Evolutionary conservation across 2,113 vertebrate genomes (phyloP).

Genomic region (Perca fluviatilis): DNA sequence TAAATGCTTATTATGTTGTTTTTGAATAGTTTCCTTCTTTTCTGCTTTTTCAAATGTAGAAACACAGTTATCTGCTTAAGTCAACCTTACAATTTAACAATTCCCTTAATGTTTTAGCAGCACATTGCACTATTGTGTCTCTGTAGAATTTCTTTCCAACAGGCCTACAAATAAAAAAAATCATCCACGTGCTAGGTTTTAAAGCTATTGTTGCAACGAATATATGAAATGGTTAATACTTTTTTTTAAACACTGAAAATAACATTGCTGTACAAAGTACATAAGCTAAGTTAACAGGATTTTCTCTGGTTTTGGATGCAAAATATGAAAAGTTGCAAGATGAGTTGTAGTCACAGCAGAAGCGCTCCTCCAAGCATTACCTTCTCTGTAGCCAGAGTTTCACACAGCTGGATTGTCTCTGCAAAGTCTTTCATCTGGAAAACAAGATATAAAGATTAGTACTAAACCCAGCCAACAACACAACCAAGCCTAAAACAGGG

Average conservation of each 20-base stretch:
- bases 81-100: too few relatives aligned
- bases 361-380: slow-evolving; percentile 58
- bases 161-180: too few relatives aligned
- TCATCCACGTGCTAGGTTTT: too few relatives aligned
- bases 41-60: background rate
- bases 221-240: too few relatives aligned
- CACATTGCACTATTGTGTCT: too few relatives aligned
- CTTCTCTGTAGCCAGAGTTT: slow-evolving; percentile 86
- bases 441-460: slow-evolving; percentile 13
- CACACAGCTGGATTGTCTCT: slow-evolving; percentile 89
- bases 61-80: background rate
- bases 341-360: background rate
- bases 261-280: background rate
- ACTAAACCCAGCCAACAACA: background rate
- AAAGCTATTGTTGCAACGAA: too few relatives aligned
- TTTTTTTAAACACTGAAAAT: background rate
- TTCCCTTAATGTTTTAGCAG: too few relatives aligned
- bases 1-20: background rate
- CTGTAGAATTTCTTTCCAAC: too few relatives aligned
- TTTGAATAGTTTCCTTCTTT: background rate
- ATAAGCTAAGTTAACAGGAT: background rate
- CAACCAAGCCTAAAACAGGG: background rate
- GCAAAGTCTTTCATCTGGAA: slow-evolving; percentile 82
- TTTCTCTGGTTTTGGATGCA: background rate
- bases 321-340: background rate